Base-by-base conservation (phyloP, 2,797 vertebrate genomes). In the Geotria australis region DNA sequence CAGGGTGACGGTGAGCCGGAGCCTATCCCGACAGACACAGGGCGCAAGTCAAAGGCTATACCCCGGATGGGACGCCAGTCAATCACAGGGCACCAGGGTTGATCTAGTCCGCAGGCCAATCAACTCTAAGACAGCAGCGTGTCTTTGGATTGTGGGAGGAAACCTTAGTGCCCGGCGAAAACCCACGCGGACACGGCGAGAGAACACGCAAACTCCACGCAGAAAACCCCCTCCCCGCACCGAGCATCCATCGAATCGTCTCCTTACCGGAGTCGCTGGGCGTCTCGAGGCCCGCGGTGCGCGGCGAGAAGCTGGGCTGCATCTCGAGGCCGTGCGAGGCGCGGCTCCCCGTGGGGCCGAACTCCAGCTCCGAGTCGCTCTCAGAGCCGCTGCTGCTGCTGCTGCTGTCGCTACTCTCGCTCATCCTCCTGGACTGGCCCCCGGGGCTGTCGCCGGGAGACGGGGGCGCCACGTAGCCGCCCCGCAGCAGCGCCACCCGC, bases 201-300 rank as follows among this genome's bases (percentile, higher is more conserved):
- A n/a, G n/a, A n/a, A n/a, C n/a, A n/a, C n/a, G n/a, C n/a, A n/a
- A n/a, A n/a, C n/a, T n/a, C n/a, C n/a, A n/a, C n/a, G n/a, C n/a
- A 47, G 57, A 61, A 48, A 58, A 69, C 62, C 1, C 75, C 62
- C 79, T 68, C 3, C n/a, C 55, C 24, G 4, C n/a, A n/a, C n/a
- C n/a, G 15, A n/a, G 51, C 3, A 51, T n/a, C n/a, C 24, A n/a
- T n/a, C 55, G 51, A 51, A 55, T 51, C 8, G 51, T 55, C 15
- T n/a, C 51, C n/a, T n/a, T 24, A 55, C 15, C 51, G 24, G 24
- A n/a, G n/a, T 55, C 51, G n/a, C 15, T 24, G 8, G n/a, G n/a
- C 15, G 51, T 55, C 71, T 98, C 89, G 2, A 85, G 73, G 57
- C 89, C 86, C 3, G 68, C 77, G 59, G 68, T 73, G 63, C 68